Evolutionary conservation across 2,797 vertebrate genomes (phyloP), one percentile per base, ranked within the genome.

Genomic region (Morelia viridis): DNA sequence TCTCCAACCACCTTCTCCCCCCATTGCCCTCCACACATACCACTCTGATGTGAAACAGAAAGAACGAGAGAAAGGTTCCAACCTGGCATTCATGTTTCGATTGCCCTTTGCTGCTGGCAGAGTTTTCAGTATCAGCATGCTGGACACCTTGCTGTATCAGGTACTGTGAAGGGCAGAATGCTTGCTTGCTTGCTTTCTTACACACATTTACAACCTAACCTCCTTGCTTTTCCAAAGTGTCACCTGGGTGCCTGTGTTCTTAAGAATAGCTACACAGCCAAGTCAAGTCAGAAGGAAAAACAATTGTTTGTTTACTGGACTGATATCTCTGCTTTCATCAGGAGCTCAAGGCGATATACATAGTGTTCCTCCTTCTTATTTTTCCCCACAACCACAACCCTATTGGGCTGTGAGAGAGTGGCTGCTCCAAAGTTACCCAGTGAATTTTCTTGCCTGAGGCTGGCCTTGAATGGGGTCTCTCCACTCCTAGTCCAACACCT

Each of bases 1-100:
- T 13, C 61, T 96, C 91, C 83, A 80, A 93, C 10, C 19, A 31
- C 1, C 1, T 90, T 65, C 5, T n/a, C 46, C 90, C 96, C 93
- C 71, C 71, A 93, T 95, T 92, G 96, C 91, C 85, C 22, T 80
- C 9, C 22, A 5, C 22, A 46, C 31, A 80, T 80, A 24, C 46
- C 9, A 46, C 41, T 46, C 9, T 71, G 93, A 96, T 92, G 96
- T 71, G 94, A 93, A 96, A 92, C 98, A 99, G 99, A 99, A 99
- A 95, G 99, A 99, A 95, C 98, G 99, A 19, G 99, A 99, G 96
- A 98, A 99, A 90, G 99, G 99, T 92, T 99, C 99, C 89, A 99
- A 99, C 96, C 97, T 99, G 97, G 99, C 99, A 76, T 99, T 99
- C 96, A 99, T 99, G 99, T 99, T 99, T 95, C 99, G 99, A 56